Evolutionary conservation across 2,797 vertebrate species (phyloP).

Genomic region (Hypotaenidia philippensis): DNA sequence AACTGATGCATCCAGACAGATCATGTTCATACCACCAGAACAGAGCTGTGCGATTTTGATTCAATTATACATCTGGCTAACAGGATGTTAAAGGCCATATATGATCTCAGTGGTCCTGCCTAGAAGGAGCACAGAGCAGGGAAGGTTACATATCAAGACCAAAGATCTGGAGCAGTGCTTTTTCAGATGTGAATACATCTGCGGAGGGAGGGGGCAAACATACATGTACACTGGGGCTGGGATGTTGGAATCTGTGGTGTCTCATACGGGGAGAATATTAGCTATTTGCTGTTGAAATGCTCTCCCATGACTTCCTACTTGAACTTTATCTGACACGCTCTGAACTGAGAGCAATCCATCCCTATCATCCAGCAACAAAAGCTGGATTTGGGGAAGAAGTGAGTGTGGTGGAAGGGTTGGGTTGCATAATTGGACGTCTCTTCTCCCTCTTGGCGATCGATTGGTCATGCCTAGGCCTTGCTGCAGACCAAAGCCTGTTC

Average conservation of each 20-base stretch:
- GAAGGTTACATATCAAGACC: conserved; percentile 41
- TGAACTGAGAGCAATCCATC: conserved; percentile 66
- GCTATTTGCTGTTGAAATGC: conserved; percentile 47
- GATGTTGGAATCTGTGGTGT: conserved; percentile 42
- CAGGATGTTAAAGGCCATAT: neutral
- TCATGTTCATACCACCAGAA: conserved; percentile 20
- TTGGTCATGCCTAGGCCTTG: conserved; percentile 85
- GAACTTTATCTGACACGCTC: conserved; percentile 53
- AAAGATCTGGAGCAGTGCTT: conserved; percentile 59
- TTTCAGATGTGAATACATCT: conserved; percentile 62
- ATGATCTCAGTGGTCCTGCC: conserved; percentile 68
- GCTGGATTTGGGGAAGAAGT: conserved; percentile 68
- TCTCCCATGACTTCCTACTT: conserved; percentile 62
- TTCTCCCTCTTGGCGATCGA: conserved; percentile 79
- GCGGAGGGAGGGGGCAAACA: neutral
- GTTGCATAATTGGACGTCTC: conserved; percentile 79
- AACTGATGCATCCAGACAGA: conserved; percentile 64
- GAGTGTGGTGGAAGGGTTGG: conserved; percentile 75
- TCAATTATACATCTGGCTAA: conserved; percentile 2
- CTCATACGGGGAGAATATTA: conserved; percentile 38
- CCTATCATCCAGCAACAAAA: conserved; percentile 71
- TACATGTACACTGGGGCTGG: neutral
- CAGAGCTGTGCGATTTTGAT: neutral
- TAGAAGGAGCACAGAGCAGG: conserved; percentile 68
- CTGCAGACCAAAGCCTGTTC: conserved; percentile 86